Base-by-base conservation (phyloP, 1,140 invertebrate species). In the Lepidotrigona ventralis region DNA sequence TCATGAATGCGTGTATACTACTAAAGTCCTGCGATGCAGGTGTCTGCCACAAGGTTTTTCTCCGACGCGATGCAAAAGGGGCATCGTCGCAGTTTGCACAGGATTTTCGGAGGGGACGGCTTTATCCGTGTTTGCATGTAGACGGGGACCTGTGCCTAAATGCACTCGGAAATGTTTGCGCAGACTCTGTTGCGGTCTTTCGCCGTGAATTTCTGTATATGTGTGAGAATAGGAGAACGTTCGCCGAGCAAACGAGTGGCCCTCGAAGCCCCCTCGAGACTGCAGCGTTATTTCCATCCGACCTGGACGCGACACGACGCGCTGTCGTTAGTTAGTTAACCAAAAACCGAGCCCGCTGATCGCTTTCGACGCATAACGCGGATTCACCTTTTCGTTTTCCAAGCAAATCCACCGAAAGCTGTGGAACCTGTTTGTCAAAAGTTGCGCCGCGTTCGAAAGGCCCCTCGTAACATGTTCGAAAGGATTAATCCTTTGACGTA, bases 131-230 rank as follows among this genome's bases (percentile, higher is more conserved):
- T 26, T n/a, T n/a, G n/a, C n/a, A n/a, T n/a, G 17, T 33, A 29
- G 60, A 85, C 80, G 26, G 46, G 81, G 66, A 72, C 79, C 84
- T 84, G 33, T 73, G 23, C 64, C 69, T 86, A 84, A 88, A 88
- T 69, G 87, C 81, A 84, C 81, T 86, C 60, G 56, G 64, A 19
- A n/a, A 39, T 89, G 81, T 88, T 88, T 86, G 87, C 71, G 75
- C 84, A 72, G 76, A 83, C 70, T 75, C 84, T 79, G 85, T 77
- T 69, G 86, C 54, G 84, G 77, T 71, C 70, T 85, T 85, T 86
- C 23, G 69, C 83, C 86, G 85, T 85, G 86, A 85, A 88, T 85
- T 88, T 88, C 85, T 84, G 74, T 81, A 72, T 88, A 88, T 79
- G 84, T 88, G 88, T 77, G 86, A 81, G 88, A 89, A 89, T 88